Evolutionary conservation across 2,797 vertebrate genomes (phyloP), one percentile per base, ranked within the genome.

Genomic region (Steatocranus sp.): DNA sequence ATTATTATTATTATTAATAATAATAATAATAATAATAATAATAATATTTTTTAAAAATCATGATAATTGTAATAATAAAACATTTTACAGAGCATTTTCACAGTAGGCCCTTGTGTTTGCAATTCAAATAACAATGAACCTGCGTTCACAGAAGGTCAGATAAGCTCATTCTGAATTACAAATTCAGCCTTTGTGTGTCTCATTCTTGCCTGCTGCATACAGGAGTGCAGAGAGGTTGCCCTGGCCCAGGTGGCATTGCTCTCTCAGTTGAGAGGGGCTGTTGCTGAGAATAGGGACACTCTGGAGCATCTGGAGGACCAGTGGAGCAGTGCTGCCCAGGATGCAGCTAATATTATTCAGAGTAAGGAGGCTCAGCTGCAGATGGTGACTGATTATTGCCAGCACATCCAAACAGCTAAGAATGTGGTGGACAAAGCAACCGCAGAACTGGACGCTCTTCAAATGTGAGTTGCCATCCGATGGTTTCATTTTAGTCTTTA

Each of bases 381-480:
- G 88, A 94, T 97, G 83, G 94, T 97, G 79, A 91, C 89, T 9
- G 94, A 96, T 63, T 97, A 97, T 85, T 94, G 95, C 87, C 92
- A 92, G 75, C 96, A 94, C 32, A 94, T 93, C 2, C 75, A 95
- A 54, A 87, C 91, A 41, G 94, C 85, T 6, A 95, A 92, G 79
- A 91, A 89, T 7, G 95, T 91, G 0, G 61, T 97, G 91, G 95
- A 96, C 82, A 94, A 83, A 79, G 89, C 97, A 75, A 88, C 85
- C 18, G 93, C 88, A 66, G 96, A 97, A 83, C 96, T 97, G 80
- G 96, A 97, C 34, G 91, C 90, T 78, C 84, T 97, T 23, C 96
- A 93, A 94, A 90, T 7, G 98, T 99, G 90, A 97, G 98, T 97
- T 27, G 6, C 46, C 15, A 18, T 11, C 4, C 3, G 0, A 7